Evolutionary conservation across 2,888 invertebrate species (phyloP), one percentile per base, ranked within the genome.

Genomic region (Seira sanloemensis): DNA sequence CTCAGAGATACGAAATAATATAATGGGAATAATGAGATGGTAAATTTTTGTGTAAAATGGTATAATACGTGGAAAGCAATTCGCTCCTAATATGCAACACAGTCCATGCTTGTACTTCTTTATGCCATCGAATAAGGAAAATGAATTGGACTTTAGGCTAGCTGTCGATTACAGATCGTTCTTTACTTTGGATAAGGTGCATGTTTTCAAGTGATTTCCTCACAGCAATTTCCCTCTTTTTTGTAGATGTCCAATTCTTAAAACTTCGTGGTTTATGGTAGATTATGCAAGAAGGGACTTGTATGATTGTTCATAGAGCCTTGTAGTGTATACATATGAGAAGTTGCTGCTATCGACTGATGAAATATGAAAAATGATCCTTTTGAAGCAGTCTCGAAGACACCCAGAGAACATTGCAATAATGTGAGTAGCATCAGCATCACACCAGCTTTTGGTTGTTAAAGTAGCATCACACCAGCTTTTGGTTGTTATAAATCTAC

Each of bases 281-380:
- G 23, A 78, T 79, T 79, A 79, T 79, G 79, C 79, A 79, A 79
- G 73, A 9, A 37, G n/a, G n/a, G n/a, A n/a, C n/a, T n/a, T n/a
- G n/a, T 19, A 26, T 26, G 26, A n/a, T 2, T 4, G 37, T 9
- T 7, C 2, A 37, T 9, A 69, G 37, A 69, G 19, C 19, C 19
- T 18, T 5, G 12, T 12, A 24, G 16, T 68, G 7, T 25, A 26
- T 68, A n/a, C 19, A 18, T 23, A 78, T 58, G 58, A 71, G 71
- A 71, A 62, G 71, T 78, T 78, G 54, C 18, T 54, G 24, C 12
- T 9, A 25, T 25, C 12, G 9, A 46, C 66, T 62, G 16, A 4
- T 23, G n/a, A 19, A 16, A 21, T 65, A 76, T 66, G 73, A 73
- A 58, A 73, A 73, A 58, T 73, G 58, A 73, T 73, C 72, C 7